These are phyloP conservation scores for Ovis aries DNA, from an alignment of 2,113 vertebrate genomes.

Conservation along the genomic window ARS-UI_Ramb_v3.0 NC_056061.1:72958501-72959000, in stretches of 20 bases:
- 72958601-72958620: conserved; percentile 94
- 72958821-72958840: conserved; percentile 79
- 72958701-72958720: conserved; percentile 84
- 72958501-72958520: rapidly evolving
- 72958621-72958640: conserved; percentile 88
- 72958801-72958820: conserved; percentile 90
- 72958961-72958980: background rate
- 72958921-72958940: conserved; percentile 51
- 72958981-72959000: background rate
- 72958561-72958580: background rate
- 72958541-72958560: rapidly evolving
- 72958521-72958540: background rate
- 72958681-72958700: conserved; percentile 93
- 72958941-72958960: conserved; percentile 61
- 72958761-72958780: conserved; percentile 89
- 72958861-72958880: background rate
- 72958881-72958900: conserved; percentile 65
- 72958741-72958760: conserved; percentile 89
- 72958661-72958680: conserved; percentile 94
- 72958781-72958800: conserved; percentile 89
- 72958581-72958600: conserved; percentile 86
- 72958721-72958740: conserved; percentile 87
- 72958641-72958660: conserved; percentile 84
- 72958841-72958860: conserved; percentile 78
- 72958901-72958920: conserved; percentile 63